Conservation (phyloP, 1,140 invertebrate species). For the Melipona quadrifasciata region DNA sequence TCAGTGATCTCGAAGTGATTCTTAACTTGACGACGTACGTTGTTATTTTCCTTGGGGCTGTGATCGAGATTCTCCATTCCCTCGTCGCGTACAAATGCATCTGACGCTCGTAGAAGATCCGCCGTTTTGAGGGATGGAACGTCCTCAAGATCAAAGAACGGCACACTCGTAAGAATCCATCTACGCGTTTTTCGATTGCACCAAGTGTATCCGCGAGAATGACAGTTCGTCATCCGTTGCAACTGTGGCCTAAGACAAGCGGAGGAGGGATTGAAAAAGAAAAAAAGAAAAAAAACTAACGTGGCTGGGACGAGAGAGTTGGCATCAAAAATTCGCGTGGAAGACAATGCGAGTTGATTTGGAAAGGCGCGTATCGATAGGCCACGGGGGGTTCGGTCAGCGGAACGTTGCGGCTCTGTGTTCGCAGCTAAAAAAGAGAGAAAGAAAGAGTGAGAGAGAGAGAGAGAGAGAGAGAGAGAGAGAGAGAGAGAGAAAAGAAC, state of each 20-base stretch:
- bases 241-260: neutral
- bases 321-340: slow-evolving; percentile 43
- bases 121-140: too few species aligned
- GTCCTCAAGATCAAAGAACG: too few species aligned
- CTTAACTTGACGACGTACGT: too few species aligned
- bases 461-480: too few species aligned
- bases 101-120: too few species aligned
- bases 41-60: too few species aligned
- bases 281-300: neutral
- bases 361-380: slow-evolving; percentile 42
- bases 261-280: neutral
- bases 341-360: slow-evolving; percentile 50
- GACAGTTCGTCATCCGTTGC: neutral
- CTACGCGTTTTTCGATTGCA: neutral
- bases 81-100: too few species aligned
- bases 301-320: neutral
- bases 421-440: neutral
- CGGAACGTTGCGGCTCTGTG: slow-evolving; percentile 28
- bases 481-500: slow-evolving; percentile 33
- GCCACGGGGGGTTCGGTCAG: slow-evolving; percentile 38
- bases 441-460: neutral
- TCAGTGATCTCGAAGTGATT: too few species aligned
- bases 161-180: neutral
- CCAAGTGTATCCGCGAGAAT: neutral
- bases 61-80: too few species aligned